A percentile compares a stretch with the other conserved stretches of the same genome.
Evolutionary conservation across 2,888 invertebrate genomes (phyloP).

Genomic region (Philhelius pedissequus): DNA sequence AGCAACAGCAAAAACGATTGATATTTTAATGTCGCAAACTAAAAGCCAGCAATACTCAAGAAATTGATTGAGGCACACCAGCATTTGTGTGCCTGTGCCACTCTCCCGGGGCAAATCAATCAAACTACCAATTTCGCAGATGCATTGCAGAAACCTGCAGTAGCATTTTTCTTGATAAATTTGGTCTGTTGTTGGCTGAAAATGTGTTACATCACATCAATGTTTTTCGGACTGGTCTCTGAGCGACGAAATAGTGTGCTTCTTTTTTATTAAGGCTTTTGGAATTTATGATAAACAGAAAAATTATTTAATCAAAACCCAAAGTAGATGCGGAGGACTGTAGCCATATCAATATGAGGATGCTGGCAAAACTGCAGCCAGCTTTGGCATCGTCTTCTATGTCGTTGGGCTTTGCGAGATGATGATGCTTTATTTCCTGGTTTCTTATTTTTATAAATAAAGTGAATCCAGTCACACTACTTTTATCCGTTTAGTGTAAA

Average conservation of each 20-base stretch:
- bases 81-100: slow-evolving; percentile 2
- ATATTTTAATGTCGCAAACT: slow-evolving; percentile 32
- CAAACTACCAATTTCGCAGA: slow-evolving; percentile 42
- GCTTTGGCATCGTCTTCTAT: slow-evolving; percentile 27
- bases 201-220: slow-evolving; percentile 46
- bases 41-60: neutral
- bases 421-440: slow-evolving; percentile 59
- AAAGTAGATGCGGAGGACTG: slow-evolving; percentile 31
- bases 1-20: neutral
- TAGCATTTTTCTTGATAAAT: slow-evolving; percentile 33
- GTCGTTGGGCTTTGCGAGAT: slow-evolving; percentile 20
- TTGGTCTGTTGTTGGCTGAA: slow-evolving; percentile 21
- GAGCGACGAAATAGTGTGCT: slow-evolving; percentile 11
- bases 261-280: slow-evolving; percentile 47
- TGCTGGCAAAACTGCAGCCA: slow-evolving; percentile 41
- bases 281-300: slow-evolving; percentile 59
- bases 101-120: slow-evolving; percentile 42
- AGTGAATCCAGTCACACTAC: slow-evolving; percentile 44
- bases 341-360: neutral
- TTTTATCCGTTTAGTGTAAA: slow-evolving; percentile 36
- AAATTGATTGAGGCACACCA: slow-evolving; percentile 20
- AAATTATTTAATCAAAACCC: slow-evolving; percentile 53
- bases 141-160: slow-evolving; percentile 1
- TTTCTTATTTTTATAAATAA: slow-evolving; percentile 42
- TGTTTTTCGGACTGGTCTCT: slow-evolving; percentile 6